Base-by-base conservation (phyloP, 1,140 invertebrate species). In the Nephila pilipes region DNA sequence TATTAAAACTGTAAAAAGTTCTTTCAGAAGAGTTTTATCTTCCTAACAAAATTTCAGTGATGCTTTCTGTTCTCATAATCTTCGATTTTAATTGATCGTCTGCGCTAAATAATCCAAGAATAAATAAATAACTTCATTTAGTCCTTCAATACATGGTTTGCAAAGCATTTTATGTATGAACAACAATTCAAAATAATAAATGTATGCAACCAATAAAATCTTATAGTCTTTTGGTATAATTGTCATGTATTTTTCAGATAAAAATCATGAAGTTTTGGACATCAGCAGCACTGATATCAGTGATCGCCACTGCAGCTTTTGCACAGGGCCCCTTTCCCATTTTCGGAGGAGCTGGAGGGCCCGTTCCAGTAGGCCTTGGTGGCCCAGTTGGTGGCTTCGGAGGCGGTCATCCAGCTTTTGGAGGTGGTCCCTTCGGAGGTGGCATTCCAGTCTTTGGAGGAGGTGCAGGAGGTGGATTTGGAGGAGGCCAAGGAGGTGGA, bases 351-450 rank as follows among this genome's bases (percentile, higher is more conserved):
- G 87, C 69, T 10, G 75, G 80, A 38, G 80, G 75, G 4, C 57
- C 55, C 29, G 36, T 91, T 3, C 80, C 89, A 18, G 6, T 83
- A 38, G 89, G 89, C 10, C 46, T 89, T 10, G 87, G 87, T 32
- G 60, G 58, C 18, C 87, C 87, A 29, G 36, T n/a, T 16, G 89
- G 87, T 36, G 63, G 75, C 6, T 38, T n/a, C 16, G 89, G 75
- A 22, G 79, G 89, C 1, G 89, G 89, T 14, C 89, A 91, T 46
- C 89, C 89, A 32, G 75, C 55, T 18, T 81, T 81, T 54, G 89
- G 89, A 20, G 89, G 88, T 8, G 25, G 69, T 16, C 57, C 55
- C 10, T 91, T 91, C n/a, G 89, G 57, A 3, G 89, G 89, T 18
- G 65, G 88, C 6, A 54, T 88, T 22, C 87, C 87, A 88, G 36